Conservation (phyloP, 2,797 vertebrate genomes). For the Loriculus beryllinus region DNA sequence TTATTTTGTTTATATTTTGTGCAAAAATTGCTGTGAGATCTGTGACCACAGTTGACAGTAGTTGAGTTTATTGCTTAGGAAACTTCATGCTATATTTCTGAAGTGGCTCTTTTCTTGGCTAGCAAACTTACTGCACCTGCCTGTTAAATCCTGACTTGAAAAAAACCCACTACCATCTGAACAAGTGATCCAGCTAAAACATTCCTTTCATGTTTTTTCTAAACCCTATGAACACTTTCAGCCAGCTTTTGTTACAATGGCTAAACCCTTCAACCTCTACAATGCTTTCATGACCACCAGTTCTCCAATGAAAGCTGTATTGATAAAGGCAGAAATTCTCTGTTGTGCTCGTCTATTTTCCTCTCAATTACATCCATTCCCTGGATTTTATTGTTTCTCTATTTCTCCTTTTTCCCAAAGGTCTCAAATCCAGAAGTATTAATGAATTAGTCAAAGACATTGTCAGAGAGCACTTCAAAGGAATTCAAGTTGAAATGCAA, state of each 20-base stretch:
- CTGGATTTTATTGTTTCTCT: background rate
- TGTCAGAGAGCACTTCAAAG: slow-evolving; percentile 69
- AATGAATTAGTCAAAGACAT: slow-evolving; percentile 68
- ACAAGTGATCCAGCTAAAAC: background rate
- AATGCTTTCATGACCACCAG: background rate
- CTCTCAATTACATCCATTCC: background rate
- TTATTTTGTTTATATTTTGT: background rate
- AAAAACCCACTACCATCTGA: background rate
- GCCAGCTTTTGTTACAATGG: background rate
- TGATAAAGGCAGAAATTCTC: background rate
- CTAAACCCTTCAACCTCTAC: background rate
- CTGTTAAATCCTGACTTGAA: background rate
- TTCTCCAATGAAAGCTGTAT: background rate
- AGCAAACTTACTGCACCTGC: background rate
- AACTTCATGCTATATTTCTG: background rate
- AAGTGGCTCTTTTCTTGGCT: background rate
- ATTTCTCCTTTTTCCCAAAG: slow-evolving; percentile 55
- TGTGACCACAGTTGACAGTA: background rate
- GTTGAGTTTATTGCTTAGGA: background rate
- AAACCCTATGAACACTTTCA: background rate
- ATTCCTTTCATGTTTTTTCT: background rate
- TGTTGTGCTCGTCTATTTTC: background rate
- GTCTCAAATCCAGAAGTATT: slow-evolving; percentile 71
- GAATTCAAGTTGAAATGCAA: slow-evolving; percentile 69
- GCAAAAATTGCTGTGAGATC: background rate